Percentiles rank a stretch among this genome's conserved stretches.
These are phyloP conservation scores for Gastrophryne carolinensis DNA, from an alignment of 2,797 vertebrate species.

Conservation along the genomic window DNA sequence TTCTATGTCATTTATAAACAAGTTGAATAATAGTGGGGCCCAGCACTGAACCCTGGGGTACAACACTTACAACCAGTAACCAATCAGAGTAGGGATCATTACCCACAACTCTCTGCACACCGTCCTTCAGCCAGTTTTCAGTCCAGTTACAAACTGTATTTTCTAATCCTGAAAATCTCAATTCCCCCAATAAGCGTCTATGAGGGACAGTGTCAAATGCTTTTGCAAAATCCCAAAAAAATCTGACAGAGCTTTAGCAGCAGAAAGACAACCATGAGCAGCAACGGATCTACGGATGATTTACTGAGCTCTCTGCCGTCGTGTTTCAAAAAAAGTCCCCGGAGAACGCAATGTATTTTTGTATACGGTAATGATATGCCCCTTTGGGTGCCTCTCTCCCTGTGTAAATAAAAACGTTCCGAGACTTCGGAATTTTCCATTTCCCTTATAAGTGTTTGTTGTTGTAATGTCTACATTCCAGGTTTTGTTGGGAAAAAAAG, in stretches of 20 bases:
- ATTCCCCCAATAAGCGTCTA: no score
- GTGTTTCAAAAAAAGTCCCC: not conserved
- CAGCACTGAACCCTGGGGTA: no score
- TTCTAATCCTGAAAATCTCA: no score
- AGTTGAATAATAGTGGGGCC: no score
- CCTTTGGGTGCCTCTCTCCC: not conserved
- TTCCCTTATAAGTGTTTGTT: constrained; percentile 4
- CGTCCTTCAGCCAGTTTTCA: no score
- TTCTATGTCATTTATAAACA: no score
- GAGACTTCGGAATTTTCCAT: constrained; percentile 8
- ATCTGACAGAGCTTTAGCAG: not conserved
- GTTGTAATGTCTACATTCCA: not conserved
- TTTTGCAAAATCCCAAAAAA: not conserved
- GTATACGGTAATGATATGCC: not conserved
- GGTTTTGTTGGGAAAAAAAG: not conserved
- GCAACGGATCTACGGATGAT: not conserved
- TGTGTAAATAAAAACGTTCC: not conserved
- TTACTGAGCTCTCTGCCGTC: not conserved
- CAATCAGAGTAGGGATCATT: no score
- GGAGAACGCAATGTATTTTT: not conserved
- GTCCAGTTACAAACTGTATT: no score
- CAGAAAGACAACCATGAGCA: not conserved
- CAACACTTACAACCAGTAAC: no score
- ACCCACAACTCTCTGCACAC: no score
- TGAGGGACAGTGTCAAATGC: no score